Conservation (phyloP, 2,113 vertebrate species). For the Typhlomys cinereus region DNA sequence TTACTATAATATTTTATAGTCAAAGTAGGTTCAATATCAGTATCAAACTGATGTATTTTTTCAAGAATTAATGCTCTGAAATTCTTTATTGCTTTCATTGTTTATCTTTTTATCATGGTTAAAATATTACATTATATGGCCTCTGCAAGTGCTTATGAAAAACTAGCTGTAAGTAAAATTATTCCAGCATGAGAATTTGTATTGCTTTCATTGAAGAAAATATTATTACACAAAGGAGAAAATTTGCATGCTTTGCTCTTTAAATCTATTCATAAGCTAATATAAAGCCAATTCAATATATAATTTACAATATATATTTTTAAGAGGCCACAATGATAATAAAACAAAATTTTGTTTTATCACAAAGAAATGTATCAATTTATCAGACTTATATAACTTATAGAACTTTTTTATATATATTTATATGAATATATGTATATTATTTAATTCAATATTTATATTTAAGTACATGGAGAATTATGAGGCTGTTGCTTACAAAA, state of each 20-base stretch:
- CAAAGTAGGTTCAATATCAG: background rate
- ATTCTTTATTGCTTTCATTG: slow-evolving; percentile 41
- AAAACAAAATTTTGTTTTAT: background rate
- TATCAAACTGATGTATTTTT: background rate
- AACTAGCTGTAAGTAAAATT: slow-evolving; percentile 28
- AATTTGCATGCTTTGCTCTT: slow-evolving; percentile 50
- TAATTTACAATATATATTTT: slow-evolving; percentile 35
- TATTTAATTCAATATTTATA: background rate
- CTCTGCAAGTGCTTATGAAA: slow-evolving; percentile 22
- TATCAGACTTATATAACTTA: slow-evolving; percentile 4
- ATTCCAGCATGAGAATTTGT: background rate
- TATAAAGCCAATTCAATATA: slow-evolving; percentile 37
- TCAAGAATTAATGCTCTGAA: background rate
- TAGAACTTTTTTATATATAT: too few species aligned
- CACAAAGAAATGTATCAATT: background rate
- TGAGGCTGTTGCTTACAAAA: background rate
- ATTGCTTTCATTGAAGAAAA: slow-evolving; percentile 23
- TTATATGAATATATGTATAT: background rate
- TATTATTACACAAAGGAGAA: slow-evolving; percentile 31
- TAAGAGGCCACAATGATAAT: background rate
- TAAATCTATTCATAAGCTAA: background rate
- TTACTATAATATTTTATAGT: background rate
- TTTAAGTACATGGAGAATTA: background rate
- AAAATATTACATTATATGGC: background rate
- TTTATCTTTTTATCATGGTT: background rate